These are phyloP conservation scores for Mellilla xanthometata DNA, from an alignment of 2,888 invertebrate genomes.

Conservation along the genomic window DNA sequence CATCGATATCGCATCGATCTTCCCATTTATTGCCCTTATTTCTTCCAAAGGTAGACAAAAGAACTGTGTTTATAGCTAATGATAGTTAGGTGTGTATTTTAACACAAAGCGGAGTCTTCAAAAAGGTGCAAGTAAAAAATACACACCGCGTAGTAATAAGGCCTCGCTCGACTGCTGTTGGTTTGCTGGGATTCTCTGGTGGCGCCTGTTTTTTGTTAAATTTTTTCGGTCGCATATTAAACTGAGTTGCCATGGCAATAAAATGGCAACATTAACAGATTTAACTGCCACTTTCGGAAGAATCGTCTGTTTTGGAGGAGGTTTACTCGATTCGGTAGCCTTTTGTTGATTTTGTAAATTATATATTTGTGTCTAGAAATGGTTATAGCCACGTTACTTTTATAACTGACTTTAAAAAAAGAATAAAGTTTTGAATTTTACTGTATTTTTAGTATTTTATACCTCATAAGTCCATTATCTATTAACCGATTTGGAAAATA, in stretches of 20 bases:
- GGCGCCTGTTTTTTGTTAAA: conserved; percentile 79
- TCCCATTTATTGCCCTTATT: conserved; percentile 74
- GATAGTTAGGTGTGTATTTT: conserved; percentile 82
- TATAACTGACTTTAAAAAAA: too few species aligned
- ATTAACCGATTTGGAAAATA: too few species aligned
- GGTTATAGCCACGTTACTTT: too few species aligned
- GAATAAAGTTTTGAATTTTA: too few species aligned
- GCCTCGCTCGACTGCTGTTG: conserved; percentile 53
- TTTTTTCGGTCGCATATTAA: conserved; percentile 69
- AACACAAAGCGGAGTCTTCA: conserved; percentile 71
- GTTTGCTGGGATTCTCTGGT: conserved; percentile 56
- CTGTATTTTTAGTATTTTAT: too few species aligned
- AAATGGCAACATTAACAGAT: conserved; percentile 74
- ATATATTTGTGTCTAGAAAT: too few species aligned
- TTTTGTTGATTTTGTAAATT: conserved; percentile 23
- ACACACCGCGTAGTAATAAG: conserved; percentile 69
- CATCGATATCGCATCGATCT: conserved; percentile 59
- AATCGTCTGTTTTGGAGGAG: conserved; percentile 35
- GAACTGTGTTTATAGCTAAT: conserved; percentile 80
- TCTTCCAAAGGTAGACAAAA: conserved; percentile 73
- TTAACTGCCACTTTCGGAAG: conserved; percentile 68
- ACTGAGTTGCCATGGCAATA: conserved; percentile 69
- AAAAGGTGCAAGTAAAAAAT: conserved; percentile 72
- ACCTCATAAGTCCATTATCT: too few species aligned
- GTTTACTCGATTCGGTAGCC: too few species aligned